Evolutionary conservation across 2,797 vertebrate species (phyloP).

Genomic region (Centropyge bicolor): DNA sequence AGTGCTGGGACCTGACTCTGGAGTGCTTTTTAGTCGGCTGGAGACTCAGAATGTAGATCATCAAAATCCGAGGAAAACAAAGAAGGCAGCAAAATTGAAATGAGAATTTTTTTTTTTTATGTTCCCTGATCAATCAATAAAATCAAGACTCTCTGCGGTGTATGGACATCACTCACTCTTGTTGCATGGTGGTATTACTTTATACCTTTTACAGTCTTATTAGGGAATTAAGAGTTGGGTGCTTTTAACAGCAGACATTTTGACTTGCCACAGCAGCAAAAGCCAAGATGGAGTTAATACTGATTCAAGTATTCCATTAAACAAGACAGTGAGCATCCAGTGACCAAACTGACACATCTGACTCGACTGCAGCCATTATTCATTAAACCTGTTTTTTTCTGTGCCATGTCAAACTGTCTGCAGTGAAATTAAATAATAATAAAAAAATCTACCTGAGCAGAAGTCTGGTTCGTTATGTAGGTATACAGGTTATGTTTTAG

Average conservation of each 20-base stretch:
- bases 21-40: slow-evolving; percentile 90
- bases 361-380: neutral
- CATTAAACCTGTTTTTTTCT: neutral
- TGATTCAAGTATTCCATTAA: neutral
- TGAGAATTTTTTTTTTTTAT: slow-evolving; percentile 13
- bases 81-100: slow-evolving; percentile 49
- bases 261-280: too few relatives aligned
- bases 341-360: neutral
- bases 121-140: neutral
- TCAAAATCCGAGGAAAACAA: slow-evolving; percentile 59
- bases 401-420: neutral
- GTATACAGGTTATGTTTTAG: too few relatives aligned
- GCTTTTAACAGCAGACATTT: too few relatives aligned
- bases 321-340: neutral
- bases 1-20: slow-evolving; percentile 86
- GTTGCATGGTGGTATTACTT: too few relatives aligned
- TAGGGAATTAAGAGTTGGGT: too few relatives aligned
- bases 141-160: too few relatives aligned
- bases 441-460: neutral
- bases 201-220: too few relatives aligned
- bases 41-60: slow-evolving; percentile 65
- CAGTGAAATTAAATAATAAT: too few relatives aligned
- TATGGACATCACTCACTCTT: too few relatives aligned
- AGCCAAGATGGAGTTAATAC: too few relatives aligned
- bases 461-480: too few relatives aligned